A percentile compares a stretch with the other conserved stretches of the same genome.
Conservation (phyloP, 2,113 vertebrate genomes). For the Vidua chalybeata region DNA sequence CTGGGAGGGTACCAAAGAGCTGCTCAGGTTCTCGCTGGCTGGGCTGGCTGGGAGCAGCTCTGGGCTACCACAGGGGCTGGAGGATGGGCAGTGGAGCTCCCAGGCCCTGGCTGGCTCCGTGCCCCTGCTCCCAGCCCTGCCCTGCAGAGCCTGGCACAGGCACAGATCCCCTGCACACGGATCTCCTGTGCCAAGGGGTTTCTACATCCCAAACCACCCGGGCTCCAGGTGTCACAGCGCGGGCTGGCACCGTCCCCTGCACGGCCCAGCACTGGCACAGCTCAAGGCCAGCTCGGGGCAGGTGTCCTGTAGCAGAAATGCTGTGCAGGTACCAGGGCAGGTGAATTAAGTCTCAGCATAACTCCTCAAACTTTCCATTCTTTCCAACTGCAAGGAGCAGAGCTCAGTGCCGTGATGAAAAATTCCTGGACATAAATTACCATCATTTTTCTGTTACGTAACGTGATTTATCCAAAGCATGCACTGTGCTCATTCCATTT, state of each 20-base stretch:
- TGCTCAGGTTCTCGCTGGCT: rapidly evolving
- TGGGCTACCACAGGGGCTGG: neutral
- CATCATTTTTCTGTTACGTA: slow-evolving; percentile 40
- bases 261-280: rapidly evolving
- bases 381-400: neutral
- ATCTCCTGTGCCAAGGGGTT: neutral
- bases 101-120: neutral
- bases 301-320: rapidly evolving
- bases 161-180: neutral
- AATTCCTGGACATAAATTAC: slow-evolving; percentile 36
- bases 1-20: neutral
- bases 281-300: neutral
- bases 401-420: neutral
- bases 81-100: neutral
- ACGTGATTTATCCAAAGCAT: slow-evolving; percentile 41
- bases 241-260: neutral
- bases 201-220: too few species aligned
- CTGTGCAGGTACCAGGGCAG: neutral
- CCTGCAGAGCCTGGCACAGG: neutral
- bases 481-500: slow-evolving; percentile 22
- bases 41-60: neutral
- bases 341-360: neutral
- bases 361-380: neutral
- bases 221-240: rapidly evolving
- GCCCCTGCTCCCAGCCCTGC: neutral